Conservation (phyloP, 2,797 vertebrate genomes). For the Heteromormyrus szaboi region DNA sequence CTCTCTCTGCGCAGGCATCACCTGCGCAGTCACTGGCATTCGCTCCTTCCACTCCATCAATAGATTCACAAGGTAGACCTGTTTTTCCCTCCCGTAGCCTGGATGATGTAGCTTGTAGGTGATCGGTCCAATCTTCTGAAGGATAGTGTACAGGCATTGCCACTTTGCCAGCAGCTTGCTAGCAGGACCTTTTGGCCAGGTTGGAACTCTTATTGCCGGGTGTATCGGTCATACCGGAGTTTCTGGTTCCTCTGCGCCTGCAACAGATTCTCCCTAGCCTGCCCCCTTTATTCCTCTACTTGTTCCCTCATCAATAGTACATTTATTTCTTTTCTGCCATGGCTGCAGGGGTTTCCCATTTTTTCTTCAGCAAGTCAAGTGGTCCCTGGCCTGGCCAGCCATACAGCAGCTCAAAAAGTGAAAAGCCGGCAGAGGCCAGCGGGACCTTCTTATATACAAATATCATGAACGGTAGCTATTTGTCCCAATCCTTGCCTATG, state of each 20-base stretch:
- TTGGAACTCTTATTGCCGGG: background rate
- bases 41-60: background rate
- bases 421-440: background rate
- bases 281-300: background rate
- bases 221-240: background rate
- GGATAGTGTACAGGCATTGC: slow-evolving; percentile 1
- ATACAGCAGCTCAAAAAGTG: background rate
- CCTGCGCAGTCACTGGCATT: background rate
- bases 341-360: background rate
- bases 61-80: background rate
- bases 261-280: background rate
- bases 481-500: background rate
- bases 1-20: background rate
- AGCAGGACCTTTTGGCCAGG: slow-evolving; percentile 1
- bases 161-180: slow-evolving; percentile 16
- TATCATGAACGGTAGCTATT: background rate
- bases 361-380: background rate
- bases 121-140: background rate
- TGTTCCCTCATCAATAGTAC: slow-evolving; percentile 6
- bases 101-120: slow-evolving; percentile 1
- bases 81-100: background rate
- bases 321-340: background rate
- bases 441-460: slow-evolving; percentile 7
- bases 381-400: background rate
- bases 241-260: background rate